Evolutionary conservation across 2,113 vertebrate genomes (phyloP), one percentile per base, ranked within the genome.

Genomic region (Thryonomys swinderianus): DNA sequence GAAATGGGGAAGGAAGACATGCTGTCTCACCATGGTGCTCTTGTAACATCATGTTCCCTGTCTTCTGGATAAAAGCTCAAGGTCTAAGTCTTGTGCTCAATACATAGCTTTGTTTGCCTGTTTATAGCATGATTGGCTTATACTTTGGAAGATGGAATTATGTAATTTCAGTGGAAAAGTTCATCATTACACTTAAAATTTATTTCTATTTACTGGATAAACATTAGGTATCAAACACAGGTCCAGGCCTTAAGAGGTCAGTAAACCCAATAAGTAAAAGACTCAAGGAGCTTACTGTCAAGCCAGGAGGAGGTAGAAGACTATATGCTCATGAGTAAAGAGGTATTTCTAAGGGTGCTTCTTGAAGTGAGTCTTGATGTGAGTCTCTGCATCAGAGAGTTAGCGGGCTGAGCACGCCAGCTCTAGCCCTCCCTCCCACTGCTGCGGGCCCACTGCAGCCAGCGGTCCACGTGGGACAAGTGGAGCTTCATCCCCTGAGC

Each of bases 41-140:
- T 7, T 59, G 7, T n/a, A 34, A 9, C 0, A 1, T 32, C 27
- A 20, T 59, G 7, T 32, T 59, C 30, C 20, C 71, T 32, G 1
- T 42, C 85, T 74, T 4, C 7, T 48, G 13, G 23, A 3, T 61
- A 53, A 64, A 89, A 1, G 42, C 25, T 67, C 66, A 69, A 90
- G 4, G 16, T 73, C 53, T 94, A 74, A 76, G 17, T 80, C 30
- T 69, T 48, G 40, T 69, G 57, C 32, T 45, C 34, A 57, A 4
- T 30, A 48, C 25, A 32, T 20, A 30, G 6, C 40, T 30, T 13
- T 59, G n/a, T 37, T 61, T 55, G 5, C 9, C 4, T 66, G 27
- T 73, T 64, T 20, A 20, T 27, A 16, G n/a, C 69, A 12, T n/a
- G 8, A 7, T 34, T 80, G 48, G 14, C 23, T 76, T 34, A 61